Base-by-base conservation (phyloP, 2,113 vertebrate genomes). In the Sapayoa aenigma region DNA sequence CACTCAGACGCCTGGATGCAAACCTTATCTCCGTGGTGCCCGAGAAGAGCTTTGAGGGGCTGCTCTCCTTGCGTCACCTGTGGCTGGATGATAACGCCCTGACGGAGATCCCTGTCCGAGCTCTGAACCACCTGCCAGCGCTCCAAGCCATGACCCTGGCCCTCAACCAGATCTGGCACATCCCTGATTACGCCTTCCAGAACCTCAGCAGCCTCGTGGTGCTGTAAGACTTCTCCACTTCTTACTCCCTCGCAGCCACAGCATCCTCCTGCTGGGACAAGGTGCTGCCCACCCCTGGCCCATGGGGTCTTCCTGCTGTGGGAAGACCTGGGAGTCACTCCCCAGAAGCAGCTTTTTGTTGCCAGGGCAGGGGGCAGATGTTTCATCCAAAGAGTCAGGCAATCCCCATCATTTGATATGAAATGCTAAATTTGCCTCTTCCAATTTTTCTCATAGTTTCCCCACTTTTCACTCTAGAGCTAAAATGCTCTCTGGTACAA, bases 71-170 rank as follows among this genome's bases (percentile, higher is more conserved):
- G 20, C 98, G 99, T 73, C 99, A 99, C 97, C 98, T 99, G 92
- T 99, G 99, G 99, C 91, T 99, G 96, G 99, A 99, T 2, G 99
- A 99, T 95, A 99, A 99, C 46, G 98, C 97, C 24, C 98, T 99
- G 84, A 98, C 97, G 2, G 98, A 99, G 97, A 99, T 99, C 96
- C 99, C 99, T 0, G 97, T 99, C 91, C 97, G 88, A 55, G 99
- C 99, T 11, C 98, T 99, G 87, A 97, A 97, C 87, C 97, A 96
- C 31, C 98, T 99, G 75, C 98, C 98, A 2, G 98, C 99, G 13
- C 98, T 99, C 42, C 99, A 99, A 92, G 99, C 99, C 97, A 99
- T 99, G 99, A 99, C 99, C 27, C 95, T 99, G 97, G 99, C 99
- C 21, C 99, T 99, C 96, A 99, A 99, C 98, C 98, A 96, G 86